Percentiles rank a stretch among this genome's conserved stretches.
Evolutionary conservation across 2,888 invertebrate genomes (phyloP).

Genomic region (Calephelis perditalis): DNA sequence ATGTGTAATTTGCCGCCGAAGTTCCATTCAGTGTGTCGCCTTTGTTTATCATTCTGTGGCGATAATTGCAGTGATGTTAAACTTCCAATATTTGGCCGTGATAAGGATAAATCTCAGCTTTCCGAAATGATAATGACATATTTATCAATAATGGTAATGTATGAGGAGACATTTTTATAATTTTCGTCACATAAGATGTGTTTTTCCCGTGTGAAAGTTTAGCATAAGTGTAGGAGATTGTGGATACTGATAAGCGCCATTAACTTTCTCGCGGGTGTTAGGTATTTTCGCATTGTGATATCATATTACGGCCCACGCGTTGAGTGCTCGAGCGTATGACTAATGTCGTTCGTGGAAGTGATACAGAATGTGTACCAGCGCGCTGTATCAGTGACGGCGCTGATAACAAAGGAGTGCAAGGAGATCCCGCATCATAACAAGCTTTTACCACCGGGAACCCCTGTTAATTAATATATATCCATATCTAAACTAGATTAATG

Average conservation of each 20-base stretch:
- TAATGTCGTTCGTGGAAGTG: slow-evolving; percentile 75
- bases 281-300: slow-evolving; percentile 80
- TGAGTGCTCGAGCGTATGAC: slow-evolving; percentile 71
- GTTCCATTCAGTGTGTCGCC: slow-evolving; percentile 95
- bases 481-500: slow-evolving; percentile 1
- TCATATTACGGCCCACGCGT: slow-evolving; percentile 79
- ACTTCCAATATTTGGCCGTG: slow-evolving; percentile 87
- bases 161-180: slow-evolving; percentile 45
- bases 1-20: slow-evolving; percentile 95
- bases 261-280: slow-evolving; percentile 80
- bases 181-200: slow-evolving; percentile 43
- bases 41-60: slow-evolving; percentile 91
- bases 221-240: slow-evolving; percentile 74
- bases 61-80: slow-evolving; percentile 84
- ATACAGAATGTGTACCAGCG: slow-evolving; percentile 63
- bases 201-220: slow-evolving; percentile 77
- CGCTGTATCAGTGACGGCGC: slow-evolving; percentile 55
- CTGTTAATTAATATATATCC: slow-evolving; percentile 11
- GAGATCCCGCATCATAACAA: slow-evolving; percentile 29
- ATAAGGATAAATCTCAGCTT: slow-evolving; percentile 82
- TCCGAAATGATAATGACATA: slow-evolving; percentile 87
- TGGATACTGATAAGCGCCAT: slow-evolving; percentile 80
- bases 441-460: slow-evolving; percentile 18
- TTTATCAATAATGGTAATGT: slow-evolving; percentile 86
- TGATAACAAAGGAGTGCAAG: slow-evolving; percentile 73